phyloP scores from a whole-genome alignment of 2,888 invertebrate genomes.

The Aplocera efformata region DNA sequence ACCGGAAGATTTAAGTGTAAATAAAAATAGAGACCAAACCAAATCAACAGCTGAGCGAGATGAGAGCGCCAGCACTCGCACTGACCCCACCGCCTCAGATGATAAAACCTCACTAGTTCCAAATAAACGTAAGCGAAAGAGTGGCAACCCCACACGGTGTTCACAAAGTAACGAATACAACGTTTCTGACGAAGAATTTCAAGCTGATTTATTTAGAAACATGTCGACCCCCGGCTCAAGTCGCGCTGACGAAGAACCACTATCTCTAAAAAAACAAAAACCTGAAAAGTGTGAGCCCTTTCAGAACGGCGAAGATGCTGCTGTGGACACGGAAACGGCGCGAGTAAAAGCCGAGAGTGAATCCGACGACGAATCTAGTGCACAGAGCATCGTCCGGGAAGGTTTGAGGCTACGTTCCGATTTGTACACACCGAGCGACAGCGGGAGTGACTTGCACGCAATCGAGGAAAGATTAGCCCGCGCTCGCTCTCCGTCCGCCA shows the following conservation, averaged over 20 bases:
- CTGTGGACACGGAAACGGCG: slow-evolving; percentile 63
- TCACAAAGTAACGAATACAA: slow-evolving; percentile 78
- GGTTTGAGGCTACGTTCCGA: slow-evolving; percentile 69
- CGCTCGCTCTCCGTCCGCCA: slow-evolving; percentile 71
- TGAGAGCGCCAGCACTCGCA: slow-evolving; percentile 43
- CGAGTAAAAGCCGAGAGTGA: slow-evolving; percentile 76
- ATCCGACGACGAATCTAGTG: slow-evolving; percentile 73
- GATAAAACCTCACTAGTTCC: slow-evolving; percentile 77
- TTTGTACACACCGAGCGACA: slow-evolving; percentile 75
- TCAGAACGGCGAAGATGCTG: slow-evolving; percentile 67
- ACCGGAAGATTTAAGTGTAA: slow-evolving; percentile 85
- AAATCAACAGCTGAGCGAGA: slow-evolving; percentile 63
- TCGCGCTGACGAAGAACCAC: slow-evolving; percentile 64
- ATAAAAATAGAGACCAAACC: slow-evolving; percentile 83
- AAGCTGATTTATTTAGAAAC: slow-evolving; percentile 69
- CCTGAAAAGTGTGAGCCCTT: slow-evolving; percentile 68
- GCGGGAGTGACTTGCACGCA: slow-evolving; percentile 74
- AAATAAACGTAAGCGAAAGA: slow-evolving; percentile 88
- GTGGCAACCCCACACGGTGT: slow-evolving; percentile 89
- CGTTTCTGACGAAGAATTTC: slow-evolving; percentile 71
- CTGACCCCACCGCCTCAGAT: slow-evolving; percentile 61
- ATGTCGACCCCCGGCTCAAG: slow-evolving; percentile 63
- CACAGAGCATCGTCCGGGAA: slow-evolving; percentile 72
- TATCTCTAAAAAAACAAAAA: slow-evolving; percentile 73
- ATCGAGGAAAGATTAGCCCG: slow-evolving; percentile 75